phyloP scores from a whole-genome alignment of 2,888 invertebrate species.

The Drosophila infuscata region DNA sequence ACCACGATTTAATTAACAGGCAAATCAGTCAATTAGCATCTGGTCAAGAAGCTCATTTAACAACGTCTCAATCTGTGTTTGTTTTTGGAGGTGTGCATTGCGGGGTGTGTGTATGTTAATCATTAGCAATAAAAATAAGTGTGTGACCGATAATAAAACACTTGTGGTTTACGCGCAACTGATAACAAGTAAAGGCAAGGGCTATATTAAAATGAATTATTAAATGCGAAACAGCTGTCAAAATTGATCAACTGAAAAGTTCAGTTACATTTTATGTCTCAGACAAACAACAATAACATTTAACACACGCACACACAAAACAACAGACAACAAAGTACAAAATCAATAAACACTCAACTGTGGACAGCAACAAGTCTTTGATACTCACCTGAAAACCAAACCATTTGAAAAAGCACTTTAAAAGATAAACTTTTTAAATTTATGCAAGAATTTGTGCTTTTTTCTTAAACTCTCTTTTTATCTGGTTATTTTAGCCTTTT shows the following conservation, averaged over 20 bases:
- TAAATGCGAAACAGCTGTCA: conserved; percentile 16
- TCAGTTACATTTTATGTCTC: background rate
- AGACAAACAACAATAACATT: background rate
- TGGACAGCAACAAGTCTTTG: conserved; percentile 33
- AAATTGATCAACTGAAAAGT: conserved; percentile 1
- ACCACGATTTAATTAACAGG: conserved; percentile 53
- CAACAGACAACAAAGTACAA: background rate
- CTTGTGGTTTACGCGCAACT: conserved; percentile 12
- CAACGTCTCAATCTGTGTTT: background rate
- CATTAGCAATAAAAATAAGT: conserved; percentile 15
- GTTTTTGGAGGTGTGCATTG: background rate
- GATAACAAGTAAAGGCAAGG: background rate
- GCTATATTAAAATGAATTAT: conserved; percentile 11
- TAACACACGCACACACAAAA: background rate
- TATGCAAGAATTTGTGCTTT: conserved; percentile 36
- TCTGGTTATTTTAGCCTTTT: conserved; percentile 34
- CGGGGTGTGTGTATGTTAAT: conserved; percentile 31
- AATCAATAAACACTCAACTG: conserved; percentile 27
- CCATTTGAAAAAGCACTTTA: background rate
- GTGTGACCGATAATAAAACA: conserved; percentile 44
- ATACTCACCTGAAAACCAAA: background rate
- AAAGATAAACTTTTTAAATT: background rate
- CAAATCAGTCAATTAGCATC: conserved; percentile 57
- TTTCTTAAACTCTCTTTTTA: conserved; percentile 1
- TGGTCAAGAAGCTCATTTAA: conserved; percentile 17